Evolutionary conservation across 2,113 vertebrate genomes (phyloP).

Genomic region (Pholis gunnellus): DNA sequence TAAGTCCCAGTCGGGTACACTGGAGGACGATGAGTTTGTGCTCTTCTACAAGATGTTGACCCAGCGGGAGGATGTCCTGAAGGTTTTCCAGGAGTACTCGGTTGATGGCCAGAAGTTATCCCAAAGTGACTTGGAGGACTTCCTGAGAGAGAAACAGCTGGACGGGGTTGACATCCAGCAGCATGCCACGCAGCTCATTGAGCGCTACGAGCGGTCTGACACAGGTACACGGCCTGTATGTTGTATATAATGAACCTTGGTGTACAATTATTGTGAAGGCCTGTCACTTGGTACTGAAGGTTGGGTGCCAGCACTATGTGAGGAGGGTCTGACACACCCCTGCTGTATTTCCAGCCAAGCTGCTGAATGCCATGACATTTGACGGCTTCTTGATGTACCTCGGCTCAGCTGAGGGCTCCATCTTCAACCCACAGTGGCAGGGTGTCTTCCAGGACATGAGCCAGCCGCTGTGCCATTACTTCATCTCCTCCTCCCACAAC

Average conservation of each 20-base stretch:
- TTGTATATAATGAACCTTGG: background rate
- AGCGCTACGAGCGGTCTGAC: constrained; percentile 90
- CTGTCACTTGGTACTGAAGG: background rate
- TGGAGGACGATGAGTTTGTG: constrained; percentile 95
- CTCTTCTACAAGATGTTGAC: constrained; percentile 96
- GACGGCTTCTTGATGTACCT: constrained; percentile 95
- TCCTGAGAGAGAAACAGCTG: constrained; percentile 90
- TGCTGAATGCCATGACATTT: constrained; percentile 88
- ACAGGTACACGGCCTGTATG: constrained; percentile 79
- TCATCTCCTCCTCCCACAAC: constrained; percentile 96
- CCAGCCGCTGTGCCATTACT: constrained; percentile 92
- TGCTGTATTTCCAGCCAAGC: constrained; percentile 83
- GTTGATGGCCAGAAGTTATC: constrained; percentile 91
- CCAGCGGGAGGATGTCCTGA: constrained; percentile 88
- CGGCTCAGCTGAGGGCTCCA: constrained; percentile 89
- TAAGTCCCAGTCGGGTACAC: constrained; percentile 87
- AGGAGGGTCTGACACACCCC: constrained; percentile 10
- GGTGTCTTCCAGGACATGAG: constrained; percentile 91
- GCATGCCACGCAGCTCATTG: constrained; percentile 87
- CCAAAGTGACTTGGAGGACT: constrained; percentile 89
- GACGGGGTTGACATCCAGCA: constrained; percentile 79
- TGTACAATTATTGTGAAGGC: background rate
- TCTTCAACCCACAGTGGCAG: constrained; percentile 86
- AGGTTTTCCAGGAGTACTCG: constrained; percentile 89
- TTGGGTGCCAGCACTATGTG: background rate